Conservation (phyloP, 2,888 invertebrate genomes). For the Cataglyphis livida region DNA sequence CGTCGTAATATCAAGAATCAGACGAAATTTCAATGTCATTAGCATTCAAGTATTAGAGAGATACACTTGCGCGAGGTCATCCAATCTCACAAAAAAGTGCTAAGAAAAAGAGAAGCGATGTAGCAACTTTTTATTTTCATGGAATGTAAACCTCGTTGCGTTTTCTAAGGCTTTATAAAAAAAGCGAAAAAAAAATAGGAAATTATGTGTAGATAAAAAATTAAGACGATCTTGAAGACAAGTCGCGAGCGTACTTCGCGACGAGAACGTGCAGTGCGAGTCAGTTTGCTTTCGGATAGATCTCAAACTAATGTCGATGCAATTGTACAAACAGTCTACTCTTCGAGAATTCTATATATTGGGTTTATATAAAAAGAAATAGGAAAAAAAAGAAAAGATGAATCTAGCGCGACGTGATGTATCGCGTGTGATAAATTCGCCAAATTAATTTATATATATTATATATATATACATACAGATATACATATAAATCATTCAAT, state of each 20-base stretch:
- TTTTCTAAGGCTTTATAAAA: conserved; percentile 48
- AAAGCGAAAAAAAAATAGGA: conserved; percentile 15
- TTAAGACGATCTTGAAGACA: conserved; percentile 28
- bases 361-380: conserved; percentile 15
- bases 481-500: conserved; percentile 5
- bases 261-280: conserved; percentile 28
- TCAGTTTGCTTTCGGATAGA: conserved; percentile 46
- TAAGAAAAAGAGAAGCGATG: neutral
- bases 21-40: conserved; percentile 6
- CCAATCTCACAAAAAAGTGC: neutral
- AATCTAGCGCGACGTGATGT: conserved; percentile 9
- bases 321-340: conserved; percentile 49
- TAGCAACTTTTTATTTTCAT: neutral
- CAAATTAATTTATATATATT: conserved; percentile 34
- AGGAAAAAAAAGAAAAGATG: neutral
- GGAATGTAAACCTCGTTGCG: conserved; percentile 3
- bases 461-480: neutral
- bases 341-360: conserved; percentile 16
- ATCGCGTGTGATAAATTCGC: conserved; percentile 31
- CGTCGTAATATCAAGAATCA: neutral
- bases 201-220: conserved; percentile 46
- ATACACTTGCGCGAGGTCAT: neutral
- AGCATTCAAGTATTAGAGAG: conserved; percentile 23
- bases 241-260: conserved; percentile 8
- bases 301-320: conserved; percentile 46